These are phyloP conservation scores for Polymixis flavicincta DNA, from an alignment of 2,888 invertebrate species.

Conservation along the genomic window DNA sequence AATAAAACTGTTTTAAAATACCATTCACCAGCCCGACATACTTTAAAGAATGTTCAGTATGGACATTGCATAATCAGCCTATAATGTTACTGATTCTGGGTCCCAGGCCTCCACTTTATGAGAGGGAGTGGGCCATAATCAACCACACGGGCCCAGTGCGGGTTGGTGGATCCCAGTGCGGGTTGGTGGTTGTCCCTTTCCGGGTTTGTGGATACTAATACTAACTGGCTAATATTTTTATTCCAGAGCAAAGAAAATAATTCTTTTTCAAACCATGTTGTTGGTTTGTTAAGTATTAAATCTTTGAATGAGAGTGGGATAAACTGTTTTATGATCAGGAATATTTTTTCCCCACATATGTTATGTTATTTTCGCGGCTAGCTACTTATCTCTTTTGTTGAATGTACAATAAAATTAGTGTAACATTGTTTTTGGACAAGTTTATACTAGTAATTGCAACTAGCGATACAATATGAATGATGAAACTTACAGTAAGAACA, in stretches of 20 bases:
- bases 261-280: not conserved
- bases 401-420: not conserved
- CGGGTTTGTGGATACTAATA: too few species aligned
- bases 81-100: too few species aligned
- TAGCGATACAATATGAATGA: conserved; percentile 11
- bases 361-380: not conserved
- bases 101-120: too few species aligned
- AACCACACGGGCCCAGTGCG: too few species aligned
- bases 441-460: too few species aligned
- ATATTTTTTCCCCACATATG: too few species aligned
- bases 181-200: too few species aligned
- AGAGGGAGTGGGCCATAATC: too few species aligned
- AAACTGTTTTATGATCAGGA: not conserved
- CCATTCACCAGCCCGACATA: not conserved
- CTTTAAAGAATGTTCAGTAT: not conserved
- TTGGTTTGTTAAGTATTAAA: not conserved
- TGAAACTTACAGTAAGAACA: not conserved
- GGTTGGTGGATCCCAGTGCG: too few species aligned
- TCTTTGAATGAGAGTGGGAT: not conserved
- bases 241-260: too few species aligned
- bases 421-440: too few species aligned
- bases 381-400: conserved; percentile 1
- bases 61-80: too few species aligned
- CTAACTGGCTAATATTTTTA: not conserved
- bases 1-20: not conserved